Evolutionary conservation across 2,797 vertebrate species (phyloP).

Genomic region (Etheostoma perlongum): DNA sequence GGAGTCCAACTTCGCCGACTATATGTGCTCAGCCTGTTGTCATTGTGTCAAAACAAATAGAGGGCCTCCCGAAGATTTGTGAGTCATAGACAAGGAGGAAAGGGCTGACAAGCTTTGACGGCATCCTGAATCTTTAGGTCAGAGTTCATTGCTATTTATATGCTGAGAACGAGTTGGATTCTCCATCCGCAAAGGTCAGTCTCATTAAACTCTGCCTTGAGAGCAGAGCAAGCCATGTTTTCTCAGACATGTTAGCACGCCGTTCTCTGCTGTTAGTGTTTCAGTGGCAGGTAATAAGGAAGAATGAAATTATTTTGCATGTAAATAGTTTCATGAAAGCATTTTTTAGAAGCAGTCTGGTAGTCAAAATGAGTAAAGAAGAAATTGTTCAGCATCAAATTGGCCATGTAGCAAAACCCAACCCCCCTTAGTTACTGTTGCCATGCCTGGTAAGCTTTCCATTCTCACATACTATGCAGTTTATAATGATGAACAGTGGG

Average conservation of each 20-base stretch:
- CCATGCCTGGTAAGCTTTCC: not conserved
- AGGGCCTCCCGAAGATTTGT: constrained; percentile 47
- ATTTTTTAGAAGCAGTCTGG: not conserved
- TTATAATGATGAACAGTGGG: not conserved
- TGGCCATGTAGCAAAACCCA: not conserved
- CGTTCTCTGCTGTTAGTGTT: constrained; percentile 3
- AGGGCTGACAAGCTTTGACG: constrained; percentile 57
- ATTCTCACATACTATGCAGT: not conserved
- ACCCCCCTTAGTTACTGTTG: not conserved
- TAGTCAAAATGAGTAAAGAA: not conserved
- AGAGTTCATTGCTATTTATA: constrained; percentile 74
- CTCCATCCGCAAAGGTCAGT: constrained; percentile 75
- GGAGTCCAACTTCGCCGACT: constrained; percentile 52
- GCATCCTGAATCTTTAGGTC: constrained; percentile 61
- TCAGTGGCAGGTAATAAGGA: not conserved
- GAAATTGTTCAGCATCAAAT: not conserved
- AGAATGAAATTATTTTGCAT: constrained; percentile 7
- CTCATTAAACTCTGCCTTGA: constrained; percentile 72
- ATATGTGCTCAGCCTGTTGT: constrained; percentile 58
- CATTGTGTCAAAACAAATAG: constrained; percentile 67
- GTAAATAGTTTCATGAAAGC: constrained; percentile 35
- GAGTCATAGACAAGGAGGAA: constrained; percentile 64
- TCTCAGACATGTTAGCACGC: not conserved
- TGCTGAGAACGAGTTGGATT: constrained; percentile 50
- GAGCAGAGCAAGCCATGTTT: constrained; percentile 31